Percentiles rank a stretch among this genome's conserved stretches.
Conservation (phyloP, 2,113 vertebrate species). For the Pangasianodon hypophthalmus region DNA sequence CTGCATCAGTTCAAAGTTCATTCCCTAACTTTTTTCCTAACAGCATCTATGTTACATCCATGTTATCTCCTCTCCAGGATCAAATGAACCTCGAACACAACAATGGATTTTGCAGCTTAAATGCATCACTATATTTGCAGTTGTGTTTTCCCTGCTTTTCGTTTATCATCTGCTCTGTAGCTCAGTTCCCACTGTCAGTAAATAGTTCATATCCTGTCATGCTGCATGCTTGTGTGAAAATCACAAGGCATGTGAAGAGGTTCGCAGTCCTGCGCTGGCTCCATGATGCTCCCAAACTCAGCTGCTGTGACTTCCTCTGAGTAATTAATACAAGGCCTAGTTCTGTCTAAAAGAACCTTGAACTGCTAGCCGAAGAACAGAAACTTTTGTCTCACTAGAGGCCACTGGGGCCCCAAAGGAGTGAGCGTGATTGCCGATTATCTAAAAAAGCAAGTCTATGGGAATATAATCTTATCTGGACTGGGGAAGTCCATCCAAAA, state of each 20-base stretch:
- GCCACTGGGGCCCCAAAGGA: not conserved
- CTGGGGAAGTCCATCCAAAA: not conserved
- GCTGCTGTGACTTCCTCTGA: not conserved
- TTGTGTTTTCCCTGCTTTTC: not conserved
- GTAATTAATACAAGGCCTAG: conserved; percentile 17
- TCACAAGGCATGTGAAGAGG: conserved; percentile 62
- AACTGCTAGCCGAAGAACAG: not conserved
- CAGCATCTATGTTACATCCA: not conserved
- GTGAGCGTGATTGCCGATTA: not conserved
- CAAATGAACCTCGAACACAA: not conserved
- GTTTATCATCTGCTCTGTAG: conserved; percentile 22
- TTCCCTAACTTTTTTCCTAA: not conserved
- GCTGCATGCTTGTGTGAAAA: conserved; percentile 66
- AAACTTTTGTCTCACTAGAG: not conserved
- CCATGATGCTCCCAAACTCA: conserved; percentile 57
- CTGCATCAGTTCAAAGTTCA: not conserved
- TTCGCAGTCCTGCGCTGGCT: conserved; percentile 2
- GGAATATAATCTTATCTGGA: not conserved
- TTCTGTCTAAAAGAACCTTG: conserved; percentile 21
- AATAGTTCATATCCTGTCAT: conserved; percentile 71
- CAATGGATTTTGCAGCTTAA: not conserved
- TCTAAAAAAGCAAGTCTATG: not conserved
- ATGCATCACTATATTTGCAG: not conserved
- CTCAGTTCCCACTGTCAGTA: conserved; percentile 62
- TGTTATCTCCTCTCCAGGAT: not conserved